phyloP scores from a whole-genome alignment of 2,888 invertebrate species.

The Campoletis raptor region DNA sequence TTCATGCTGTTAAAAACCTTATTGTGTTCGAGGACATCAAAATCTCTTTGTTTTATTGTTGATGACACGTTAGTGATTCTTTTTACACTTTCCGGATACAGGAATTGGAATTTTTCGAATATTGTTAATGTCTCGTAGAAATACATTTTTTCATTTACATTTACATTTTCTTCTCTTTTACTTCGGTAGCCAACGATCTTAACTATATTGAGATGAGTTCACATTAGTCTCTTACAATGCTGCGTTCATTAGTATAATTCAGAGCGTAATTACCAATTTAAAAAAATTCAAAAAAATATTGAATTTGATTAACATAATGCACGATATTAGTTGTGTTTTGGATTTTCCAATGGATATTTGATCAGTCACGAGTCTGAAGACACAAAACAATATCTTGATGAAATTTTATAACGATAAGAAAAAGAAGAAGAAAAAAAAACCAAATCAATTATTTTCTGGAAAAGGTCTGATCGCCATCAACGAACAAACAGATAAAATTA shows the following conservation, averaged over 20 bases:
- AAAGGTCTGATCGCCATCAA: background rate
- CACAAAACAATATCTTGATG: background rate
- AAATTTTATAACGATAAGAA: constrained; percentile 16
- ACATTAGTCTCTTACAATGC: background rate
- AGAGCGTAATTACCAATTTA: background rate
- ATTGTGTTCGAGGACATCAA: too few species aligned
- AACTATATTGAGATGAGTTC: background rate
- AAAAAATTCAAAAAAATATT: background rate
- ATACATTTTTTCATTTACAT: background rate
- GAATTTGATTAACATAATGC: background rate
- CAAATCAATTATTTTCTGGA: background rate
- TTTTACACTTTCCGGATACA: background rate
- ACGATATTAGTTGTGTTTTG: background rate
- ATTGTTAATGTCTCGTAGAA: background rate
- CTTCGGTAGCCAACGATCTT: background rate
- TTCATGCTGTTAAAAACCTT: background rate
- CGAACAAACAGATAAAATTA: background rate
- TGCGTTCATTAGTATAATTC: background rate
- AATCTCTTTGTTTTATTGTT: too few species aligned
- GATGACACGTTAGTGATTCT: background rate
- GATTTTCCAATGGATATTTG: background rate
- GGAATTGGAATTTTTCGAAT: too few species aligned
- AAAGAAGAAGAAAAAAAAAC: background rate
- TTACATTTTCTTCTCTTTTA: background rate
- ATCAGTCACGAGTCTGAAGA: background rate